Conservation (phyloP, 2,113 vertebrate species). For the Leptosomus discolor region DNA sequence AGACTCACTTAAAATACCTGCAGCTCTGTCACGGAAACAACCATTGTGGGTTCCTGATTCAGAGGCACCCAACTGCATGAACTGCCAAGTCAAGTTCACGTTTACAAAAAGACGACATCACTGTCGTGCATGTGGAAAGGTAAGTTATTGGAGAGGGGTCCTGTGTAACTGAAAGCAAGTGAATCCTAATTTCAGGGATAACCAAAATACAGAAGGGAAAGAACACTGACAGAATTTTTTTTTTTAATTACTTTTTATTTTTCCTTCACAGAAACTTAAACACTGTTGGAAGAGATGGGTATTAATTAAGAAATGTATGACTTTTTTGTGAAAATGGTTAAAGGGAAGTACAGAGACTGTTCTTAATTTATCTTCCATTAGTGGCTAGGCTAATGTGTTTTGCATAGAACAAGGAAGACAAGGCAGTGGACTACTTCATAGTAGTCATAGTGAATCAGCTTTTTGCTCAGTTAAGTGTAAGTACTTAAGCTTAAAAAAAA, state of each 20-base stretch:
- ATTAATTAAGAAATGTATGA: accelerated
- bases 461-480: not conserved
- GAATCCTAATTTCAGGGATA: not conserved
- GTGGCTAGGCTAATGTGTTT: not conserved
- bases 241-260: no score
- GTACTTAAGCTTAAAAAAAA: not conserved
- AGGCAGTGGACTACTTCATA: not conserved
- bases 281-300: not conserved
- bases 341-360: not conserved
- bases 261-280: not conserved
- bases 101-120: conserved; percentile 95
- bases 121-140: conserved; percentile 96
- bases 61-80: conserved; percentile 94
- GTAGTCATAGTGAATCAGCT: not conserved
- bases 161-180: not conserved
- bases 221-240: not conserved
- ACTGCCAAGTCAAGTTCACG: conserved; percentile 88
- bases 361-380: not conserved
- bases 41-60: conserved; percentile 93
- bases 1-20: conserved; percentile 4
- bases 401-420: not conserved
- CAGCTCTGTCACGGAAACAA: conserved; percentile 79
- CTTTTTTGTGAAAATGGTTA: not conserved
- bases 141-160: conserved; percentile 57
- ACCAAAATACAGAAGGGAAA: not conserved